Percentiles rank a stretch among this genome's conserved stretches.
These are phyloP conservation scores for Apteryx owenii DNA, from an alignment of 2,113 vertebrate genomes.

Conservation along the genomic window DNA sequence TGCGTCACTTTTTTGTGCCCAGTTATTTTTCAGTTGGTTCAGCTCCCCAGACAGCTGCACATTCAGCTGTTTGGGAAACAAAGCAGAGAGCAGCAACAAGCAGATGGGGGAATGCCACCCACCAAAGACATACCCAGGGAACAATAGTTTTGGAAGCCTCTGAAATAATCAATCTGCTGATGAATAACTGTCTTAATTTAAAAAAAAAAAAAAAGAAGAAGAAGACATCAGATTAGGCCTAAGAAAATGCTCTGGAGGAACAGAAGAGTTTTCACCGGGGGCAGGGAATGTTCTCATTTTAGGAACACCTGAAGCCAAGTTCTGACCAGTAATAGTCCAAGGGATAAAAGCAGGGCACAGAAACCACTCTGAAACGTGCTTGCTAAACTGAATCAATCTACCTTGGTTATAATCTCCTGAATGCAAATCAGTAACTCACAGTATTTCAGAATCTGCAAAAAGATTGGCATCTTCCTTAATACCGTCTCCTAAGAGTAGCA, in stretches of 20 bases:
- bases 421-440: not conserved
- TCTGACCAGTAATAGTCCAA: not conserved
- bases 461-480: not conserved
- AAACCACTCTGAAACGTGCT: not conserved
- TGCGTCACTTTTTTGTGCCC: not conserved
- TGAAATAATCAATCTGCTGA: not conserved
- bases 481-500: not conserved
- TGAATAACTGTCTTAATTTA: not conserved
- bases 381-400: not conserved
- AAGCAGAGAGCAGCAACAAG: not conserved
- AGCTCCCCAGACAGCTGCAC: constrained; percentile 19
- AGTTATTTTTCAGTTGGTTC: constrained; percentile 17
- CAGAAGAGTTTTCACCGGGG: not conserved
- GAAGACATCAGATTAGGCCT: not conserved
- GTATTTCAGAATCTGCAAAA: not conserved
- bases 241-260: not conserved
- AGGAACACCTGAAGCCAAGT: not conserved
- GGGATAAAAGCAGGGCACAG: not conserved
- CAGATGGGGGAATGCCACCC: not conserved
- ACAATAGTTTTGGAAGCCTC: not conserved
- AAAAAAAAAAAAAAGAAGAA: not conserved
- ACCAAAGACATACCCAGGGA: not conserved
- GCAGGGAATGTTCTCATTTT: accelerated
- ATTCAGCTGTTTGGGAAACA: constrained; percentile 11
- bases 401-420: not conserved